A percentile compares a stretch with the other conserved stretches of the same genome.
phyloP scores from a whole-genome alignment of 2,113 vertebrate species.

The Trinectes maculatus region DNA sequence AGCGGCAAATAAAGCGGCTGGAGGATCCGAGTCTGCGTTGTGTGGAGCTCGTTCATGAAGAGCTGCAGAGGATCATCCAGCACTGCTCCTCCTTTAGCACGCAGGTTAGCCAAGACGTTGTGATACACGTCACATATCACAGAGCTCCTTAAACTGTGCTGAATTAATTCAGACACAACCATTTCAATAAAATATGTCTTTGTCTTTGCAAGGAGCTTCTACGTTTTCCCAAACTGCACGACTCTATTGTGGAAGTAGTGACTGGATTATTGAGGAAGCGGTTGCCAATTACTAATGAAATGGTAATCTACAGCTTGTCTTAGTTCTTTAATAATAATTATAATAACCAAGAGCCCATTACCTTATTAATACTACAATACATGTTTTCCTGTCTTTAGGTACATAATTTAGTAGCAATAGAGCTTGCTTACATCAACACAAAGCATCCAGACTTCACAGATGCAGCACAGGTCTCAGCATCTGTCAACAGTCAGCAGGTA shows the following conservation, averaged over 20 bases:
- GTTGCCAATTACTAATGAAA: conserved; percentile 85
- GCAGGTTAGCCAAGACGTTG: conserved; percentile 68
- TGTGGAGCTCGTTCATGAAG: conserved; percentile 86
- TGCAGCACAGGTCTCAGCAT: conserved; percentile 84
- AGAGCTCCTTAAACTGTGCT: background rate
- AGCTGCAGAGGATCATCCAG: conserved; percentile 86
- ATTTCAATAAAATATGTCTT: conserved; percentile 4
- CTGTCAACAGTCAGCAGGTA: conserved; percentile 86
- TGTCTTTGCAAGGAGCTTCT: conserved; percentile 81
- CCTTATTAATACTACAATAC: background rate
- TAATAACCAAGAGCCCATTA: background rate
- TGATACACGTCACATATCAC: conserved; percentile 1
- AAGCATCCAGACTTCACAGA: conserved; percentile 88
- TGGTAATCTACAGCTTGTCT: conserved; percentile 73
- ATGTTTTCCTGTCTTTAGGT: conserved; percentile 67
- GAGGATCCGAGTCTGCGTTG: conserved; percentile 86
- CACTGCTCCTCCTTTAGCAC: conserved; percentile 85
- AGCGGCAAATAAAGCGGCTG: conserved; percentile 86
- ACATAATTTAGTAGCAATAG: conserved; percentile 85
- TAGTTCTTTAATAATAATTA: conserved; percentile 28
- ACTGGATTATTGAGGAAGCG: conserved; percentile 84
- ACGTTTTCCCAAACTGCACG: conserved; percentile 86
- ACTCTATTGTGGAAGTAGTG: conserved; percentile 87
- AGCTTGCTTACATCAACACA: conserved; percentile 87
- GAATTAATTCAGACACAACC: background rate